These are phyloP conservation scores for Siphlonurus alternatus DNA, from an alignment of 2,888 invertebrate species.

Conservation along the genomic window DNA sequence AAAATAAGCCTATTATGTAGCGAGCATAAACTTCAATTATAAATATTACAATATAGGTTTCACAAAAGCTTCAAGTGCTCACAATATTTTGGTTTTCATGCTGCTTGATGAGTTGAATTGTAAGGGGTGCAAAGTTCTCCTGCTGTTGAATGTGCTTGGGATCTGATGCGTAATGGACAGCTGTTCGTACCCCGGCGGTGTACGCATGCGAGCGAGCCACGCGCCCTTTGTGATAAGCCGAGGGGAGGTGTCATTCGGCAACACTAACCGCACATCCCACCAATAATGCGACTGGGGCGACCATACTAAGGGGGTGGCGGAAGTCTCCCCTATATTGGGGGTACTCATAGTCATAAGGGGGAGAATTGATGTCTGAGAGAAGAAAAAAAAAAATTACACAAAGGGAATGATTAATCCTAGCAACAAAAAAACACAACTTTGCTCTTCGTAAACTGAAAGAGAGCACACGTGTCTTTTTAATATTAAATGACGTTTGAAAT, in stretches of 20 bases:
- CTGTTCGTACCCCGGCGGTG: background rate
- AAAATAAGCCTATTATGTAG: too few relatives aligned
- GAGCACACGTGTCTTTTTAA: background rate
- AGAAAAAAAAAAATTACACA: too few relatives aligned
- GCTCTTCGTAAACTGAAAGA: background rate
- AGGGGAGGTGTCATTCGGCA: background rate
- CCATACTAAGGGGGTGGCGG: background rate
- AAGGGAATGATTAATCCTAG: background rate
- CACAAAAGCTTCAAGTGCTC: background rate
- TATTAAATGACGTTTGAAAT: background rate
- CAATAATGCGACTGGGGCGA: background rate
- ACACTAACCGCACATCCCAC: background rate
- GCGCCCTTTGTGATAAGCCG: background rate
- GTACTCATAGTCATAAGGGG: background rate
- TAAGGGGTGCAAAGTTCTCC: too few relatives aligned
- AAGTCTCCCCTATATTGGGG: background rate
- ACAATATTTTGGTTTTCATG: background rate
- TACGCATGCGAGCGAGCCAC: background rate
- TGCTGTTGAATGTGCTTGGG: too few relatives aligned
- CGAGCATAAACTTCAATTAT: too few relatives aligned
- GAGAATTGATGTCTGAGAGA: background rate
- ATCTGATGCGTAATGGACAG: background rate
- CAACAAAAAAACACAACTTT: slow-evolving; percentile 1
- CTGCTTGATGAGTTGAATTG: background rate
- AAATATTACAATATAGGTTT: background rate